Evolutionary conservation across 2,113 vertebrate species (phyloP).

Genomic region (Equus przewalskii): DNA sequence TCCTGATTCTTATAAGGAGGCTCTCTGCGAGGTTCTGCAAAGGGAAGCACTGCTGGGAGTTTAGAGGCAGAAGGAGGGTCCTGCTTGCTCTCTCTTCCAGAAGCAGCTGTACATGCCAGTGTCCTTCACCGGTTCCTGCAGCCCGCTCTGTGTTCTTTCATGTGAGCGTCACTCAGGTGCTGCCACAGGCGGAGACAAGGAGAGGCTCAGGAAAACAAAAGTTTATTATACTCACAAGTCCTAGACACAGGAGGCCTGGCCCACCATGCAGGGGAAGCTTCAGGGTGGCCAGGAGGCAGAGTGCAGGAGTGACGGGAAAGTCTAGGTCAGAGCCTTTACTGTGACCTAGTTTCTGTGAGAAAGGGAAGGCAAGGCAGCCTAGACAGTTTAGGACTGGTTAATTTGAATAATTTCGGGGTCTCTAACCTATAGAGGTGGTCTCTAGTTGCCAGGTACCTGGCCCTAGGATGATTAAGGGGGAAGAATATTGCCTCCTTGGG

Average conservation of each 20-base stretch:
- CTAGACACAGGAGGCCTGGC: too few species aligned
- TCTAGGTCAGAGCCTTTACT: neutral
- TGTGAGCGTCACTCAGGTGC: neutral
- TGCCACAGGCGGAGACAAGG: neutral
- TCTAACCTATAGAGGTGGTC: neutral
- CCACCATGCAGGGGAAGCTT: neutral
- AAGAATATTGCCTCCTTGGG: too few species aligned
- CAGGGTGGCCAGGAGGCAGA: neutral
- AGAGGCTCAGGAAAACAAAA: neutral
- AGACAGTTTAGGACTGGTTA: neutral
- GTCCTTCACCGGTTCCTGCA: neutral
- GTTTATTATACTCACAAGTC: neutral
- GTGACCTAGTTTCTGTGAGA: neutral
- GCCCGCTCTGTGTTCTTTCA: neutral
- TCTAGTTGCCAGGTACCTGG: too few species aligned
- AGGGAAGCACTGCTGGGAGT: neutral
- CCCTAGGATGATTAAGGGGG: too few species aligned
- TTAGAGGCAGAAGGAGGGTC: neutral
- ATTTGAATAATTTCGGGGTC: too few species aligned
- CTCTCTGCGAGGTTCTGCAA: neutral
- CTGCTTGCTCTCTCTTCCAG: neutral
- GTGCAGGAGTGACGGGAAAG: neutral
- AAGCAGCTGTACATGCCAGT: neutral
- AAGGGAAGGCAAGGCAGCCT: neutral
- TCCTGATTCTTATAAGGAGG: neutral